phyloP scores from a whole-genome alignment of 2,797 vertebrate genomes.

The Sarcoramphus papa region DNA sequence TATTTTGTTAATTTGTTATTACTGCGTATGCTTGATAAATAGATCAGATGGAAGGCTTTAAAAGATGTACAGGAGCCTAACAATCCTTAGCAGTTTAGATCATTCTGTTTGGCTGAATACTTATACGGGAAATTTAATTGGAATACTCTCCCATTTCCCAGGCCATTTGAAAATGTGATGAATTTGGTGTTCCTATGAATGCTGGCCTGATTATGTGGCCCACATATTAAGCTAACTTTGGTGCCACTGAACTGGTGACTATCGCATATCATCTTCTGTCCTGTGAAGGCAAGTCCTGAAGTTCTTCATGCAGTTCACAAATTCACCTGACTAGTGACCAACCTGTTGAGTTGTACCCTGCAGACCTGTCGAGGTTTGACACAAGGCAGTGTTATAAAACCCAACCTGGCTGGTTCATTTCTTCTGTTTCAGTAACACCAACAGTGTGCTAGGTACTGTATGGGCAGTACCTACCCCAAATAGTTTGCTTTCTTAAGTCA shows the following conservation, averaged over 20 bases:
- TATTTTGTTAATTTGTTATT: not conserved
- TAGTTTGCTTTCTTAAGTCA: not conserved
- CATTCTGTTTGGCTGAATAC: not conserved
- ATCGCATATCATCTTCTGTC: not conserved
- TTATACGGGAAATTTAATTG: not conserved
- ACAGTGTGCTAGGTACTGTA: not conserved
- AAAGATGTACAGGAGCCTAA: not conserved
- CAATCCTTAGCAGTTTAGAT: not conserved
- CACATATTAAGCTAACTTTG: not conserved
- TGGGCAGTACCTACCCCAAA: not conserved
- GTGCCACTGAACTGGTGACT: not conserved
- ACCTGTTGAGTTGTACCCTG: not conserved
- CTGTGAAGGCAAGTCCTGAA: not conserved
- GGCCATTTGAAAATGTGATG: not conserved
- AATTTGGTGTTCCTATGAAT: not conserved
- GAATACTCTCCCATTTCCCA: not conserved
- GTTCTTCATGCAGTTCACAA: not conserved
- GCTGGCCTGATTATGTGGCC: not conserved
- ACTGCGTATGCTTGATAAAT: not conserved
- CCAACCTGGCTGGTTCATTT: not conserved
- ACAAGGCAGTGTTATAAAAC: not conserved
- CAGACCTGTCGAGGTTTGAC: not conserved
- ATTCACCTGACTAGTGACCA: not conserved
- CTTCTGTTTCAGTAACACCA: not conserved
- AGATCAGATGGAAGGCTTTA: not conserved